phyloP scores from a whole-genome alignment of 2,888 invertebrate genomes.

The Fissipunctia ypsillon region DNA sequence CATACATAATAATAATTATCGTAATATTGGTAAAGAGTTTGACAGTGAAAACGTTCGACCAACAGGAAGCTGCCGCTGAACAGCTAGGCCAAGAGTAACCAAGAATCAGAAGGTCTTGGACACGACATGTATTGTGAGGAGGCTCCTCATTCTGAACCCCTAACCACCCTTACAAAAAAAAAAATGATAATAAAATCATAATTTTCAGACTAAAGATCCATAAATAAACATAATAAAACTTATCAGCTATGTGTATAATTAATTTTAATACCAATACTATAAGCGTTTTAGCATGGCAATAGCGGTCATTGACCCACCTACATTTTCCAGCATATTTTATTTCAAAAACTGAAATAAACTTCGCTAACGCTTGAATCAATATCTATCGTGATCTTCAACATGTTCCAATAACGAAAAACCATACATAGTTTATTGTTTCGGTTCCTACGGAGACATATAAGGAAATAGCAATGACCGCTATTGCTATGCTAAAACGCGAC shows the following conservation, averaged over 20 bases:
- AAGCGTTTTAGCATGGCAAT: not conserved
- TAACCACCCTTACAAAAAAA: not conserved
- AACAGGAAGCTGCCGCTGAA: not conserved
- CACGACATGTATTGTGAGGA: not conserved
- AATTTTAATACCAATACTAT: not conserved
- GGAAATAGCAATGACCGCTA: not conserved
- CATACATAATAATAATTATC: too few species aligned
- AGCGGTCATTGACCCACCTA: not conserved
- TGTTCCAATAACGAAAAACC: not conserved
- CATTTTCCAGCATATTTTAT: not conserved
- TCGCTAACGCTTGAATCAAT: not conserved
- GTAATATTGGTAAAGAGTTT: not conserved
- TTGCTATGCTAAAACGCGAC: not conserved
- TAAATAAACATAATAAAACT: not conserved
- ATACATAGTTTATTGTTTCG: not conserved
- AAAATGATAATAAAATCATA: not conserved
- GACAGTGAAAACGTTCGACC: not conserved
- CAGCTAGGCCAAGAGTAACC: not conserved
- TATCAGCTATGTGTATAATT: not conserved
- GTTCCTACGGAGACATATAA: not conserved
- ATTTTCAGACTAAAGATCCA: constrained; percentile 1
- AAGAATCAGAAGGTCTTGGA: too few species aligned
- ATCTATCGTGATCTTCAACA: not conserved
- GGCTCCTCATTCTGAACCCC: not conserved
- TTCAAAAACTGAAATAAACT: not conserved